These are phyloP conservation scores for Perdita meconis DNA, from an alignment of 2,888 invertebrate species.

Conservation along the genomic window DNA sequence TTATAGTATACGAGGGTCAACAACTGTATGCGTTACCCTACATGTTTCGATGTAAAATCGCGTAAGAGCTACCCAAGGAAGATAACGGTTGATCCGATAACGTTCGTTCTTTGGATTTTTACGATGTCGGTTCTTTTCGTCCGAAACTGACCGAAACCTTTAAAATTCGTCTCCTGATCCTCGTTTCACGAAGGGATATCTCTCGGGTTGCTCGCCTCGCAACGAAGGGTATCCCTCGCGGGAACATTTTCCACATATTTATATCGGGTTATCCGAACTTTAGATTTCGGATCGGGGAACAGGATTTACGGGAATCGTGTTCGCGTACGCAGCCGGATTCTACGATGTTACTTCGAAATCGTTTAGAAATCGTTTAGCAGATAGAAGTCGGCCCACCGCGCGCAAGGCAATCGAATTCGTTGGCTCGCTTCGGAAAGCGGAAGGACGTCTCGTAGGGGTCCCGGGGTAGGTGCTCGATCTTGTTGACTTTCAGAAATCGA, in stretches of 20 bases:
- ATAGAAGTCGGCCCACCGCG: background rate
- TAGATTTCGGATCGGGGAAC: slow-evolving; percentile 71
- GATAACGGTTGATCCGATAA: slow-evolving; percentile 37
- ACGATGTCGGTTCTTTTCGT: slow-evolving; percentile 55
- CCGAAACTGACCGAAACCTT: slow-evolving; percentile 37
- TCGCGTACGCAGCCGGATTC: slow-evolving; percentile 40
- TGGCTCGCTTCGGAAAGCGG: too few relatives aligned
- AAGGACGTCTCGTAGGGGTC: too few relatives aligned
- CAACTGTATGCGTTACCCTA: too few relatives aligned
- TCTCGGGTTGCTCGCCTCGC: background rate
- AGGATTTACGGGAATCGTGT: slow-evolving; percentile 70
- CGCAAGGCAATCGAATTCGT: slow-evolving; percentile 3
- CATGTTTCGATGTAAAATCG: background rate
- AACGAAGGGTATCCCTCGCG: slow-evolving; percentile 68
- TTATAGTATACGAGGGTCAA: too few relatives aligned
- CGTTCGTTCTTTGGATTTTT: slow-evolving; percentile 55
- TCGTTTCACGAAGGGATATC: slow-evolving; percentile 28
- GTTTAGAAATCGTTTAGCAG: too few relatives aligned
- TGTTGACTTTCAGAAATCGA: slow-evolving; percentile 45
- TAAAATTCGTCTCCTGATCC: slow-evolving; percentile 56
- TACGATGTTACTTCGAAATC: slow-evolving; percentile 19
- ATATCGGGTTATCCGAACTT: slow-evolving; percentile 76
- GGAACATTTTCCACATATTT: slow-evolving; percentile 82
- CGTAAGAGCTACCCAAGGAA: background rate
- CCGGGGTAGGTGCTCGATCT: slow-evolving; percentile 4